Evolutionary conservation across 2,888 invertebrate genomes (phyloP), one percentile per base, ranked within the genome.

Genomic region (Onchidella celtica): DNA sequence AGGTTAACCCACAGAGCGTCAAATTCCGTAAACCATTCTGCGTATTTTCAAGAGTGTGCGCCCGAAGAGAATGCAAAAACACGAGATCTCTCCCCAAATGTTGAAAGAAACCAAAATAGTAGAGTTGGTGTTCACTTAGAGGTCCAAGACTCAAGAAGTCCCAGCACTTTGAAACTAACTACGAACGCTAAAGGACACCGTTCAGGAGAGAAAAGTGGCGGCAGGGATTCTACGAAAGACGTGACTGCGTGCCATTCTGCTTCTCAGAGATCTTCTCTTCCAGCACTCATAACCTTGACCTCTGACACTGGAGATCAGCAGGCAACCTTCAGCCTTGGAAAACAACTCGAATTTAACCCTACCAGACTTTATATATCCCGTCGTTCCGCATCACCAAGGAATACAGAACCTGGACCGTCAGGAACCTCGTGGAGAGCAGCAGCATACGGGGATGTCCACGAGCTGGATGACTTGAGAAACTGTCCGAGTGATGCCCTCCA

Each of bases 271-370:
- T 32, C 65, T 17, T 65, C 68, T 4, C 36, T 68, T 21, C 68
- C 68, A 11, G 68, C 68, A 3, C 68, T 68, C 9, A 68, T 68
- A 6, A 68, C 68, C 36, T 36, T 68, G n/a, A 68, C 68, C 14
- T 68, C 68, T 6, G 36, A 68, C 36, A 36, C 68, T 9, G 34
- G n/a, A 34, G 68, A 68, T 38, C 11, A 14, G 2, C 32, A 24
- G 6, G n/a, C 36, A 34, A 68, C 36, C 14, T 68, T 68, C 21
- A 38, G 34, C 36, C n/a, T 68, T 21, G 68, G 68, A 24, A 68
- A 36, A 21, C 32, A 68, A 3, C 38, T 68, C 3, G 68, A 68
- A 21, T n/a, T 61, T 61, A 61, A 21, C 61, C 6, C 21, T 61
- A 61, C 6, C 47, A 47, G 17, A 47, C 47, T 47, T 17, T 47